Evolutionary conservation across 2,797 vertebrate species (phyloP), one percentile per base, ranked within the genome.

Genomic region (Ammospiza maritima): DNA sequence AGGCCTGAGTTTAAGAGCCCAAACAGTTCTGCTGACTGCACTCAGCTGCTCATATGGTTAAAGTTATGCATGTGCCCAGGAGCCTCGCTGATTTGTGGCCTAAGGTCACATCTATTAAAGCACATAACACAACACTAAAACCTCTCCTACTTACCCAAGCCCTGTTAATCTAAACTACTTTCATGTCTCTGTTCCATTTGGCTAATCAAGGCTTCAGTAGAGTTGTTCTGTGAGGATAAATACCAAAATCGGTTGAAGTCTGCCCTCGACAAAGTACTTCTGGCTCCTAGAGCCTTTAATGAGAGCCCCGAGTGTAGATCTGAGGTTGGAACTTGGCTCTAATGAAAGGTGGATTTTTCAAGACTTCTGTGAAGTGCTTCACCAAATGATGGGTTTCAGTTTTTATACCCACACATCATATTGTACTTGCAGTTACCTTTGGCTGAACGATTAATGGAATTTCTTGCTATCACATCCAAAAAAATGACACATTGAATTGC

Each of bases 381-480:
- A 69, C 57, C 48, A 94, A 97, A 93, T 93, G 87, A 75, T 36
- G 53, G 83, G 77, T 88, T 96, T 95, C 89, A 90, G 83, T 85
- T 96, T 96, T 95, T 97, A 94, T 96, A 90, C 94, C 85, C 88
- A 76, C 91, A 71, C 74, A 91, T 96, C 88, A 95, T 64, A 84
- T 81, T 93, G 88, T 96, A 80, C 86, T 94, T 89, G 50, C 60
- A 95, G 93, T 96, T 94, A 94, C 93, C 94, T 96, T 93, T 96
- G 96, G 95, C 95, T 92, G 94, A 96, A 95, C n/a, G 85, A 94
- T 82, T 95, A 61, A 77, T 95, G 95, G 95, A 96, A 97, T 97
- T 95, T 95, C 56, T 95, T 93, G 45, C 60, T 93, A 57, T 96
- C 78, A 60, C 47, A 57, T 96, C 96, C 93, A 96, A 96, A 96